Evolutionary conservation across 2,888 invertebrate genomes (phyloP).

Genomic region (Lutraria lutraria): DNA sequence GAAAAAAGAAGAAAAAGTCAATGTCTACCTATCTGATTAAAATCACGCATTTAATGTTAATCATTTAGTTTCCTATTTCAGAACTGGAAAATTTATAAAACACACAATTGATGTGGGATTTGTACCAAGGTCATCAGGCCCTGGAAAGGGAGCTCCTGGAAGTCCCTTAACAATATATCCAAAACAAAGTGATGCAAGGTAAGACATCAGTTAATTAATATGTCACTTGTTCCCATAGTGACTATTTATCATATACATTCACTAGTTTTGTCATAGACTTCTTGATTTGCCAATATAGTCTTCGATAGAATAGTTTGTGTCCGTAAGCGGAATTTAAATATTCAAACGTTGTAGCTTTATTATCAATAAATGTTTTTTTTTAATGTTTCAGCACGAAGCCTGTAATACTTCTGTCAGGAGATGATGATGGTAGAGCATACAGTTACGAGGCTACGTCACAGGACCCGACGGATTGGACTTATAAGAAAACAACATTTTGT

Average conservation of each 20-base stretch:
- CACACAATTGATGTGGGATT: constrained; percentile 74
- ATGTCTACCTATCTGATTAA: too few relatives aligned
- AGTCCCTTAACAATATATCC: constrained; percentile 70
- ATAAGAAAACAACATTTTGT: constrained; percentile 69
- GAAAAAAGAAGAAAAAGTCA: too few relatives aligned
- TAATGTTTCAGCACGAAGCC: constrained; percentile 67
- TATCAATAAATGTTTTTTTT: too few relatives aligned
- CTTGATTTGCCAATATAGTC: too few relatives aligned
- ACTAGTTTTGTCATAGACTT: too few relatives aligned
- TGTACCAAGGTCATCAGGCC: constrained; percentile 62
- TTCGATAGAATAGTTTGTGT: too few relatives aligned
- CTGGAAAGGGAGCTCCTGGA: constrained; percentile 78
- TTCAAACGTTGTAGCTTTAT: too few relatives aligned
- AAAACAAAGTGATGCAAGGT: constrained; percentile 44
- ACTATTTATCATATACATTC: neutral
- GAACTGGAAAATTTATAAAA: constrained; percentile 71
- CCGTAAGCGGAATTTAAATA: too few relatives aligned
- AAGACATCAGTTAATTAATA: constrained; percentile 9
- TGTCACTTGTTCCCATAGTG: neutral
- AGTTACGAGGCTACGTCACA: constrained; percentile 68
- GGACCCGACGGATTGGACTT: constrained; percentile 75
- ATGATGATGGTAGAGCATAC: constrained; percentile 80
- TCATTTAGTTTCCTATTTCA: constrained; percentile 37
- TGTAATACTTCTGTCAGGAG: constrained; percentile 79
- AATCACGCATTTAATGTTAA: neutral